phyloP scores from a whole-genome alignment of 2,888 invertebrate genomes.

The Cylindroiulus punctatus region DNA sequence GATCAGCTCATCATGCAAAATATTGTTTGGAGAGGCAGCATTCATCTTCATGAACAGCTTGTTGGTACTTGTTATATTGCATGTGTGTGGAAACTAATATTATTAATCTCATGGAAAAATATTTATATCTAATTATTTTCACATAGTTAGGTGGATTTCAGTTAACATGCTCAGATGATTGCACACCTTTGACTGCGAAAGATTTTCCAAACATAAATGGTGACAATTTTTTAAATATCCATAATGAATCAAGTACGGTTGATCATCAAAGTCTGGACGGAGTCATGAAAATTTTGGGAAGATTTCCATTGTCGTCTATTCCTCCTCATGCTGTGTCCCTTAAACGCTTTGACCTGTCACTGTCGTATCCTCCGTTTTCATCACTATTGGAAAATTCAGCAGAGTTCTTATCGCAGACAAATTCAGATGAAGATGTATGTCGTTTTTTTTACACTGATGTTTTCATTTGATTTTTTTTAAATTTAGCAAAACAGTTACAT shows the following conservation, averaged over 20 bases:
- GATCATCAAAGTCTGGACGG: conserved; percentile 24
- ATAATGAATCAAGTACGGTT: neutral
- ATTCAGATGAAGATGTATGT: conserved; percentile 31
- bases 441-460: neutral
- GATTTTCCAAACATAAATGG: neutral
- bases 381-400: conserved; percentile 14
- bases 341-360: neutral
- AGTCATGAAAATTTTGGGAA: conserved; percentile 22
- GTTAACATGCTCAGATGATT: neutral
- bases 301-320: conserved; percentile 30
- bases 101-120: conserved; percentile 5
- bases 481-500: neutral
- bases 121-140: neutral
- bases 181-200: neutral
- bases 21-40: conserved; percentile 40
- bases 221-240: neutral
- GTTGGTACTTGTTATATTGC: neutral
- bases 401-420: conserved; percentile 15
- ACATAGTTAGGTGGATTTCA: conserved; percentile 41
- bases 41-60: neutral
- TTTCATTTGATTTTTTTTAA: neutral
- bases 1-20: neutral
- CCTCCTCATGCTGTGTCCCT: conserved; percentile 40
- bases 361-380: neutral
- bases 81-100: neutral